Conservation (phyloP, 2,797 vertebrate genomes). For the Melanotaenia boesemani region DNA sequence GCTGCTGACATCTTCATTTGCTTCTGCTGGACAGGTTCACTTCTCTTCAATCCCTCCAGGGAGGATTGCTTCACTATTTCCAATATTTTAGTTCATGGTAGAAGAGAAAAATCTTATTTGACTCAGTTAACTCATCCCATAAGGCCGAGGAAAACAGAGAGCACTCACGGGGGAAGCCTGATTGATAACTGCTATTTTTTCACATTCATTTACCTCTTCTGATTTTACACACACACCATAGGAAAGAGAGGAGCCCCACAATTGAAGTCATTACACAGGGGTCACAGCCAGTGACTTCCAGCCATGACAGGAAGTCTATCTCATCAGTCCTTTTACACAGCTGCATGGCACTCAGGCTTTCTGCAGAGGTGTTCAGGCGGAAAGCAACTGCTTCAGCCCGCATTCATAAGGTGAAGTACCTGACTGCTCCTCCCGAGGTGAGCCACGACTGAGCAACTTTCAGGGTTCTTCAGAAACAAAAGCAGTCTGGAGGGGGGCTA, state of each 20-base stretch:
- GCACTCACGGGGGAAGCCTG: slow-evolving; percentile 37
- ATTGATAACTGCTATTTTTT: slow-evolving; percentile 47
- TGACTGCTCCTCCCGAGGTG: slow-evolving; percentile 43
- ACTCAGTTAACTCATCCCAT: slow-evolving; percentile 35
- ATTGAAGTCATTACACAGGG: slow-evolving; percentile 51
- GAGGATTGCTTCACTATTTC: slow-evolving; percentile 40
- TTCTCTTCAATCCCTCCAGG: slow-evolving; percentile 43
- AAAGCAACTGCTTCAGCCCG: slow-evolving; percentile 48
- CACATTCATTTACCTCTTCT: slow-evolving; percentile 28
- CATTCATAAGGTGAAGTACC: slow-evolving; percentile 60
- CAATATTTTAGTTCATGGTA: slow-evolving; percentile 45
- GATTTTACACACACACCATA: slow-evolving; percentile 44
- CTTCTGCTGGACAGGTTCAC: slow-evolving; percentile 55
- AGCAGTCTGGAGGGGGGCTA: slow-evolving; percentile 20
- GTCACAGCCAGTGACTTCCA: slow-evolving; percentile 56
- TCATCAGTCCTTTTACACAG: slow-evolving; percentile 57
- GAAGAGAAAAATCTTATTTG: slow-evolving; percentile 43
- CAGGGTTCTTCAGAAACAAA: slow-evolving; percentile 50
- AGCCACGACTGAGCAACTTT: slow-evolving; percentile 58
- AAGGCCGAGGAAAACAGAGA: slow-evolving; percentile 31
- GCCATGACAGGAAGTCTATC: slow-evolving; percentile 51
- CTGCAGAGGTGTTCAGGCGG: slow-evolving; percentile 42
- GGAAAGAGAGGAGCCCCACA: slow-evolving; percentile 37
- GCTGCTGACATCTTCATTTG: slow-evolving; percentile 68
- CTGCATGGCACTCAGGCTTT: slow-evolving; percentile 38